Base-by-base conservation (phyloP, 2,888 invertebrate genomes). In the Smittia aterrima region DNA sequence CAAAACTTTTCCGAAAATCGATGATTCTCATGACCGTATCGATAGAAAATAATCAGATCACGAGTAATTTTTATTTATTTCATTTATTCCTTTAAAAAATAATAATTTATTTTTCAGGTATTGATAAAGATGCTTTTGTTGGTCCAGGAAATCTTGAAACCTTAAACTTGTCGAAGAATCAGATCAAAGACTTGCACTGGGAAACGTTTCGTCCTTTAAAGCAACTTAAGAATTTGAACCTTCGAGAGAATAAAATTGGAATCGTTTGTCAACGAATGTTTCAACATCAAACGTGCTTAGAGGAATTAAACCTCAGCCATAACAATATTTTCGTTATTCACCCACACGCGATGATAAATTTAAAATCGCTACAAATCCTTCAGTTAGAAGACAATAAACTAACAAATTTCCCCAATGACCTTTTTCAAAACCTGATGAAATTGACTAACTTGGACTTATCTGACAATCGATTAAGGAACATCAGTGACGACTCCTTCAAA, bases 51-150 rank as follows among this genome's bases (percentile, higher is more conserved):
- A 72, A 72, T 38, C 27, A 32, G 1, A 13, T 72, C 16, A 27
- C 32, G 2, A n/a, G 20, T n/a, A n/a, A n/a, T n/a, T n/a, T n/a
- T n/a, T n/a, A n/a, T n/a, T n/a, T n/a, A n/a, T n/a, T n/a, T n/a
- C n/a, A n/a, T n/a, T n/a, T n/a, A n/a, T n/a, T n/a, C n/a, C n/a
- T n/a, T n/a, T n/a, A n/a, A n/a, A n/a, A n/a, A n/a, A n/a, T n/a
- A n/a, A n/a, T n/a, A n/a, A n/a, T n/a, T n/a, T n/a, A n/a, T n/a
- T n/a, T n/a, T n/a, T n/a, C n/a, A n/a, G n/a, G n/a, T 1, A 62
- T 72, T 9, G 58, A 72, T 16, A 72, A 72, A 18, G 62, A 72
- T 27, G 72, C 72, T 2, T 72, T 72, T 13, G 32, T 72, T 62
- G 72, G 72, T n/a, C 62, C 62, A 0, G 72, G 62, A 62, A 72